Evolutionary conservation across 2,113 vertebrate genomes (phyloP).

Genomic region (Poeciliopsis prolifica): DNA sequence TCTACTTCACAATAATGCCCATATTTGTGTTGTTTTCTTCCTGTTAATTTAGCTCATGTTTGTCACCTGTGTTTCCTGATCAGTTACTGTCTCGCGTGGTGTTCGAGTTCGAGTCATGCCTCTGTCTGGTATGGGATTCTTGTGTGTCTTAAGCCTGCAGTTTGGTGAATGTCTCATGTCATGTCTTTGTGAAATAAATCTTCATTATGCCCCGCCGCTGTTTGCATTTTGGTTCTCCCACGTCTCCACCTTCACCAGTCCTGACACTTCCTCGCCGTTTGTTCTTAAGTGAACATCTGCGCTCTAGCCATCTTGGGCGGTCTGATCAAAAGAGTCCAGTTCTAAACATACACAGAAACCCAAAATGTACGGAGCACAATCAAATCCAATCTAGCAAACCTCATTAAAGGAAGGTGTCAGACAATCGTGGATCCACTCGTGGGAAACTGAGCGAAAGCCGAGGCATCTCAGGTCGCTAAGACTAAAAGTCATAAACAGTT

Average conservation of each 20-base stretch:
- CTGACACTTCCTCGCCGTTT: not conserved
- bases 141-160: too few relatives aligned
- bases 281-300: conserved; percentile 15
- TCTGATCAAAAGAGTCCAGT: conserved; percentile 25
- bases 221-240: too few relatives aligned
- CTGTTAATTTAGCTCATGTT: too few relatives aligned
- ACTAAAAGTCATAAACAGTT: conserved; percentile 48
- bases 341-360: conserved; percentile 54
- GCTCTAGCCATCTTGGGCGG: conserved; percentile 49
- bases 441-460: conserved; percentile 38
- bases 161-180: too few relatives aligned
- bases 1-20: not conserved
- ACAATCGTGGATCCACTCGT: conserved; percentile 32
- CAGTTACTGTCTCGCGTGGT: too few relatives aligned
- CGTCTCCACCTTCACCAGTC: too few relatives aligned
- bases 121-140: too few relatives aligned
- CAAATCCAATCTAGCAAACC: conserved; percentile 47
- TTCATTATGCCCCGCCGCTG: not conserved
- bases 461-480: conserved; percentile 48
- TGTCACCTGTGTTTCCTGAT: too few relatives aligned
- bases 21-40: not conserved
- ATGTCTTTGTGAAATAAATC: not conserved
- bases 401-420: conserved; percentile 42
- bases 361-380: conserved; percentile 38
- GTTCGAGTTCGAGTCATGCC: too few relatives aligned